Conservation (phyloP, 2,113 vertebrate species). For the Parus major region DNA sequence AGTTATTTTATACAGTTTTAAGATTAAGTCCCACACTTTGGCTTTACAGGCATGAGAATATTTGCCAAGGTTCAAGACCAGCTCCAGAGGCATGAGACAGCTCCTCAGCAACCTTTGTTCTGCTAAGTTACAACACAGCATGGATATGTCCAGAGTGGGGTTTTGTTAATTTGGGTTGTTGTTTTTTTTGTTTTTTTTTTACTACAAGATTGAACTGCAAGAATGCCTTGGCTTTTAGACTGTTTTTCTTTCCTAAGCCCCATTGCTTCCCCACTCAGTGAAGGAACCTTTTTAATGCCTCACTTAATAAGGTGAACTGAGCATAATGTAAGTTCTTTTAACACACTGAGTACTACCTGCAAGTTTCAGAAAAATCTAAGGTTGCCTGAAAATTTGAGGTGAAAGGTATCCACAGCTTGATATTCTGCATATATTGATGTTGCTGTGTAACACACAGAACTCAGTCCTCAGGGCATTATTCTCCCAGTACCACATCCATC, state of each 20-base stretch:
- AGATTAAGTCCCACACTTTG: not conserved
- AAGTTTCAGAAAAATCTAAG: not conserved
- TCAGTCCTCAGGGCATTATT: not conserved
- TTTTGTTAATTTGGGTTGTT: not conserved
- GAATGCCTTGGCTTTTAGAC: not conserved
- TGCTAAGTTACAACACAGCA: not conserved
- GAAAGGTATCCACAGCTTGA: not conserved
- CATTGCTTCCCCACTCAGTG: not conserved
- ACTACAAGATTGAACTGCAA: not conserved
- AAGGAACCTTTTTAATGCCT: not conserved
- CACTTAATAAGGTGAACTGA: not conserved
- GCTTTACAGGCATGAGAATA: not conserved
- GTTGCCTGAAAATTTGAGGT: not conserved
- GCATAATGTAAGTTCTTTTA: not conserved
- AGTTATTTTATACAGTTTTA: not conserved
- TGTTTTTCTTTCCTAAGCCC: not conserved
- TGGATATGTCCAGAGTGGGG: not conserved
- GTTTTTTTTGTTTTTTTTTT: not conserved
- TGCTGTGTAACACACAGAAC: not conserved
- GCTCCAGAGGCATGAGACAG: not conserved
- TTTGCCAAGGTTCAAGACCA: not conserved
- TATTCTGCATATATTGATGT: fast-evolving
- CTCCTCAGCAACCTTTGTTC: not conserved
- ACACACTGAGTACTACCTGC: not conserved
- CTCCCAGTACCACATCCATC: not conserved